Base-by-base conservation (phyloP, 30 jellyfish, hydroid and myxozoan species). In the Turritopsis rubra region DNA sequence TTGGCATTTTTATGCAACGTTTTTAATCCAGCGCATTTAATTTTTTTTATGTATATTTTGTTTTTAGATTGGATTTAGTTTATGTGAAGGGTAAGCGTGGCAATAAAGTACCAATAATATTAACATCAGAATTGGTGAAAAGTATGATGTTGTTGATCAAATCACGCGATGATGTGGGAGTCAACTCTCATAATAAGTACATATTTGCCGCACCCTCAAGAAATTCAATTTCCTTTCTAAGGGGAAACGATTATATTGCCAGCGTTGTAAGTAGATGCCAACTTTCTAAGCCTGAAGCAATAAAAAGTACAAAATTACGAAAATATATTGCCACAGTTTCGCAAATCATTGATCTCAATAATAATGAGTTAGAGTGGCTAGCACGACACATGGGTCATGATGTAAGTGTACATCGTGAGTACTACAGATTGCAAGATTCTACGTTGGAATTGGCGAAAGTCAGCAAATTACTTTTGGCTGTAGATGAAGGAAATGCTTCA, bases 341-440 rank as follows among this genome's bases (percentile, higher is more conserved):
- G 54, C 87, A 85, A 85, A 77, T 85, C 54, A 72, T 68, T 26
- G 92, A 85, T 76, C 83, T 85, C 78, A 29, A 79, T 29, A 53
- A 70, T 21, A 52, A 76, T 21, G 92, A 85, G 52, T 54, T 85
- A 20, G 92, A 75, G 26, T 85, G 92, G 87, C 77, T 85, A 72
- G 92, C 92, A 28, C 77, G 54, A 30, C 92, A 85, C 71, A 85
- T 85, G 92, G 92, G 87, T 71, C 92, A 85, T 30, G 92, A 85
- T 74, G 73, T 85, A 31, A 52, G 81, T 66, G 92, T 75, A 24
- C 92, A 85, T 80, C 73, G 87, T 79, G 87, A 85, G 83, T 85
- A 85, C 82, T 85, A 85, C 71, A 79, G 87, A 19, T 82, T 85
- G 29, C 92, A 85, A 19, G 92, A 85, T 29, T 75, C 87, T 24